phyloP scores from a whole-genome alignment of 2,113 vertebrate genomes.

The Bujurquina vittata region DNA sequence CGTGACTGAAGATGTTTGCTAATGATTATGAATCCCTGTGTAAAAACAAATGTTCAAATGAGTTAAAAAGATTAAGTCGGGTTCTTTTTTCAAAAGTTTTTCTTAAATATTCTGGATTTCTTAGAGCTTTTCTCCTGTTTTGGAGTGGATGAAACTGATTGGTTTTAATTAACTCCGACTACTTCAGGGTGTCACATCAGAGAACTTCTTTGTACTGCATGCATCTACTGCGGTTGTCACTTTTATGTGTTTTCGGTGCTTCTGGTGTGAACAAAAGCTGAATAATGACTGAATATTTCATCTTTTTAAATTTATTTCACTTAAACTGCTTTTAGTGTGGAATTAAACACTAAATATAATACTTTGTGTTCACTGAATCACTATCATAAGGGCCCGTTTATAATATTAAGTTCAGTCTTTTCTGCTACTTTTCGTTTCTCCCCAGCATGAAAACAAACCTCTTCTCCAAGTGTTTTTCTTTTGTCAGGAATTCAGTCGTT shows the following conservation, averaged over 20 bases:
- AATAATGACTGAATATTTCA: neutral
- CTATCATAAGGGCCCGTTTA: neutral
- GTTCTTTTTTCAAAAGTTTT: no score
- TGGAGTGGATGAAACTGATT: neutral
- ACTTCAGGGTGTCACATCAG: neutral
- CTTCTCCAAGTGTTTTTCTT: neutral
- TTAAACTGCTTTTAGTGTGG: neutral
- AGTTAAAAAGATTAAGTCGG: no score
- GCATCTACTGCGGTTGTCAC: neutral
- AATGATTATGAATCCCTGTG: neutral
- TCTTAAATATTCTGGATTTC: neutral
- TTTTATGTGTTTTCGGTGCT: no score
- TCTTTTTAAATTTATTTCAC: neutral
- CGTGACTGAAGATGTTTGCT: neutral
- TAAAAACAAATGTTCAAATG: accelerated
- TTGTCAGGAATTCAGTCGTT: neutral
- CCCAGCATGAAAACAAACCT: neutral
- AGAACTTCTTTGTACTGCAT: neutral
- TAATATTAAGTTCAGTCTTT: neutral
- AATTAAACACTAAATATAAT: neutral
- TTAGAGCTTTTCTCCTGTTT: neutral
- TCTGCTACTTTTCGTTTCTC: neutral
- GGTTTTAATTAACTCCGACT: neutral
- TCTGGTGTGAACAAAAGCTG: no score
- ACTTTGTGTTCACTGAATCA: neutral